Base-by-base conservation (phyloP, 1,140 invertebrate genomes). In the Hesperophylax magnus region DNA sequence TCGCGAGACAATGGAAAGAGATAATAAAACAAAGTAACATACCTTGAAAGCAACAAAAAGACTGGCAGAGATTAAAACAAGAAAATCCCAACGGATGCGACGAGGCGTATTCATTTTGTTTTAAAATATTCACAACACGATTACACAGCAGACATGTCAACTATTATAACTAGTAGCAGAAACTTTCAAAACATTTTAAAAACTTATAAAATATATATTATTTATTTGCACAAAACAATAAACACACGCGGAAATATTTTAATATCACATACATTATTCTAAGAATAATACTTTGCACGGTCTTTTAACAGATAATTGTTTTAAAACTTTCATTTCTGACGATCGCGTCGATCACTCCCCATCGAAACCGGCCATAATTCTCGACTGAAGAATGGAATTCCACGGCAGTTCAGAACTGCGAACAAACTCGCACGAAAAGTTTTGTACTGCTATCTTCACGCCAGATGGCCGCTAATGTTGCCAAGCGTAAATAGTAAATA, bases 51-150 rank as follows among this genome's bases (percentile, higher is more conserved):
- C n/a, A n/a, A 67, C 53, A 24, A 79, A 63, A 79, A 79, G 18
- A 22, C 60, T 20, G 56, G 54, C 53, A 31, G 77, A 71, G 18
- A 79, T 56, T 24, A 63, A 79, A 71, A 71, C 47, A 27, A 71
- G 54, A 56, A 79, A 79, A 79, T 79, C 77, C 65, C 77, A 79
- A 27, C 67, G 31, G 56, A 22, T 60, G 56, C 60, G 69, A 34
- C 39, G 78, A 79, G 69, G 78, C 60, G 78, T 47, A 74, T 79
- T n/a, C 78, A 79, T 79, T 65, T 79, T 75, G 78, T 79, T 74
- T 60, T 58, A 72, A 47, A 63, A 75, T 63, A 79, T 75, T 79
- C 78, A 79, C 78, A 74, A 79, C 78, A 79, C 78, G 78, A 79
- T 61, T 53, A 75, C 34, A 47, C 39, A 34, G 39, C 54, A 63